Base-by-base conservation (phyloP, 2,888 invertebrate genomes). In the Onthophagus sagittarius region DNA sequence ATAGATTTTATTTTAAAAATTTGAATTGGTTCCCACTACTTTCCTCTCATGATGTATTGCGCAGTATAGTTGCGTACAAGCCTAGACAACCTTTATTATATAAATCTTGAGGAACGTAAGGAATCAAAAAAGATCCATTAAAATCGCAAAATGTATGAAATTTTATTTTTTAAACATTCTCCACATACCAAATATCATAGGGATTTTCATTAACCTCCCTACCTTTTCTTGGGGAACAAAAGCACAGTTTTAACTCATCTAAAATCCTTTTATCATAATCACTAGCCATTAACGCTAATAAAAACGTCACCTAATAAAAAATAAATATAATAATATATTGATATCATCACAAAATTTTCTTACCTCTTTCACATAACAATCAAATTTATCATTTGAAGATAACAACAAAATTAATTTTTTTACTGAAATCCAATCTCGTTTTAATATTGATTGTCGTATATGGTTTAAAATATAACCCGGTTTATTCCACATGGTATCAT, bases 161-260 rank as follows among this genome's bases (percentile, higher is more conserved):
- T 4, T 15, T 70, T 64, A 33, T 15, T 64, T 39, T 39, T 14
- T 33, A 32, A 39, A 33, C 7, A 62, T 72, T 31, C 15, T 71
- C 65, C 14, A 70, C 14, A 70, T 65, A 73, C 73, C 73, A 73
- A 23, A 73, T 65, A 31, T 73, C 73, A 70, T 53, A 71, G 23
- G 62, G 70, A 73, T 65, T 70, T 14, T 13, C 53, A 33, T 70
- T 31, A 31, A 15, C 39, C 39, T 11, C 11, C 39, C 39, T 11
- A 9, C 2, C 63, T 53, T 39, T 73, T 23, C 23, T 3, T 3
- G 3, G 1, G 1, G 23, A 23, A 13, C 32, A 15, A 32, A 73
- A 73, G 31, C 73, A 73, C 14, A 63, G 64, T 23, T 73, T 15
- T n/a, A 73, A 53, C 11, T 62, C 70, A 5, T 31, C 11, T 39